A percentile compares a stretch with the other conserved stretches of the same genome.
Evolutionary conservation across 2,797 vertebrate genomes (phyloP).

Genomic region (Sebastes hubbsi): DNA sequence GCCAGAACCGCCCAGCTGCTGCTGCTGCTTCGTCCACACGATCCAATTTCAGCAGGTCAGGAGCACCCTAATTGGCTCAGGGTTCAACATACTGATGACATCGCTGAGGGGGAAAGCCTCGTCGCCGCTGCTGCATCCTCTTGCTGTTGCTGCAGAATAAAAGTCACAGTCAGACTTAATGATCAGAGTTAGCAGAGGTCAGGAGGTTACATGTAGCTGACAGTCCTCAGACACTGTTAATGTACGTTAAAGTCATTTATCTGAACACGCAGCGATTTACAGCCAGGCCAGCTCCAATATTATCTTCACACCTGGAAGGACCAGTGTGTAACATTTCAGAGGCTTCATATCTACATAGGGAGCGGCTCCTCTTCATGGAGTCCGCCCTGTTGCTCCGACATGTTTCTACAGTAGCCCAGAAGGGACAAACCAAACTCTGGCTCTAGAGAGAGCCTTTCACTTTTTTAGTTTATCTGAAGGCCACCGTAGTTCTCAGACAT

Average conservation of each 20-base stretch:
- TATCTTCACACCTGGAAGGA: neutral
- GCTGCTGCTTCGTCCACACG: neutral
- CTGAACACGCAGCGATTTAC: neutral
- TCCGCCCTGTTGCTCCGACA: too few relatives aligned
- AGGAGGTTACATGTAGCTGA: slow-evolving; percentile 1
- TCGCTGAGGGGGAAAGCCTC: neutral
- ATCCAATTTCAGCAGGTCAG: slow-evolving; percentile 40
- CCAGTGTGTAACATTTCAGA: too few relatives aligned
- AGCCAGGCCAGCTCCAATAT: neutral
- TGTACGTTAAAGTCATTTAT: neutral
- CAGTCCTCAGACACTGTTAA: neutral
- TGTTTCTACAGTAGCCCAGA: too few relatives aligned
- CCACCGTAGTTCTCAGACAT: too few relatives aligned
- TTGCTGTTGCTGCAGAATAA: neutral
- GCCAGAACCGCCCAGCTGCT: neutral
- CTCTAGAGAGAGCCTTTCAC: too few relatives aligned
- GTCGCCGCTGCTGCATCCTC: neutral
- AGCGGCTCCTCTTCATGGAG: too few relatives aligned
- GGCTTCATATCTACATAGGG: too few relatives aligned
- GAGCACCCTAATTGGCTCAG: slow-evolving; percentile 10
- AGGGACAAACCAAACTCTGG: too few relatives aligned
- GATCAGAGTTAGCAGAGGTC: neutral
- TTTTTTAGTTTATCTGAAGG: too few relatives aligned
- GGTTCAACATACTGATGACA: slow-evolving; percentile 25
- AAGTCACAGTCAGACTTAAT: neutral